Base-by-base conservation (phyloP, 30 jellyfish, hydroid and myxozoan species). In the Catostylus mosaicus region DNA sequence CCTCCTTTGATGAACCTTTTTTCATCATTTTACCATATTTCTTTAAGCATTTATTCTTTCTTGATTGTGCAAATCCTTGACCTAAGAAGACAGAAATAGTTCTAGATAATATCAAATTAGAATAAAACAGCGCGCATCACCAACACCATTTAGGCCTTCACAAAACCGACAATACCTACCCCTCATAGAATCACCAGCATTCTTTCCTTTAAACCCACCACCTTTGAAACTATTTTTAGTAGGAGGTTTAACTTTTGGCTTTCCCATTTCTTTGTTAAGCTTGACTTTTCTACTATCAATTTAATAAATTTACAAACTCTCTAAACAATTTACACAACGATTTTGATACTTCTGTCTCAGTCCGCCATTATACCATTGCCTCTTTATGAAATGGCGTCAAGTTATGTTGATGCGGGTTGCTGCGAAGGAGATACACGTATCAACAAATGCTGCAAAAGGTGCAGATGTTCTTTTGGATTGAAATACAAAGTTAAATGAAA, bases 51-150 rank as follows among this genome's bases (percentile, higher is more conserved):
- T 89, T 89, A 64, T 34, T 61, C 36, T 89, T 89, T 57, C 90
- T 80, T 33, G 86, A 61, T 0, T 70, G 90, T 4, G 93, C 92
- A 74, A 89, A 89, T 7, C 97, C 97, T 34, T 89, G 94, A 18
- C 97, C 97, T 89, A 29, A 34, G 69, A 78, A 51, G 11, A 18
- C 14, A 45, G 7, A 5, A 5, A n/a, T n/a, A n/a, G n/a, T n/a
- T n/a, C n/a, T n/a, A n/a, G n/a, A n/a, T 11, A 46, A 46, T 19
- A 46, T 19, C 11, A 46, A 19, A 46, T 46, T 9, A 46, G 19
- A 46, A 46, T 46, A 19, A 46, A 46, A 46, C 60, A 46, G 11
- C 60, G 14, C 60, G 60, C 11, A 46, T 9, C 11, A 46, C 19
- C 11, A 46, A 46, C 11, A 46, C 19, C n/a, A n/a, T n/a, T n/a